phyloP scores from a whole-genome alignment of 2,888 invertebrate species.

The Xanthorhoe spadicearia region DNA sequence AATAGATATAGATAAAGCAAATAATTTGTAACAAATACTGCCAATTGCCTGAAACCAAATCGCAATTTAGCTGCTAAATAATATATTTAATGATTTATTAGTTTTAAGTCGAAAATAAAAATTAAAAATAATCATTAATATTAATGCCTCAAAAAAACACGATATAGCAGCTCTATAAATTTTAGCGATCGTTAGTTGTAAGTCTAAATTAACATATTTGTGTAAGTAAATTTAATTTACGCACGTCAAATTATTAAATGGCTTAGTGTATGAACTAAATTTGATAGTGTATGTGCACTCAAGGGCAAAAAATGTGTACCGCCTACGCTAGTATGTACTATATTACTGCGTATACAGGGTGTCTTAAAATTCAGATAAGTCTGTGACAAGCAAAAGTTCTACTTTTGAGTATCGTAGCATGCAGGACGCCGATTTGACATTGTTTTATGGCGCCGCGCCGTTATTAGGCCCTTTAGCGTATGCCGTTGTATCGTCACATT shows the following conservation, averaged over 20 bases:
- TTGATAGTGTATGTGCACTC: slow-evolving; percentile 5
- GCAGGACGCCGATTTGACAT: too few relatives aligned
- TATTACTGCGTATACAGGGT: neutral
- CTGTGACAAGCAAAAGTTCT: too few relatives aligned
- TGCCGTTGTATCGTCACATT: too few relatives aligned
- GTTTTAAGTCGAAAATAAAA: neutral
- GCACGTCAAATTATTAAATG: slow-evolving; percentile 8
- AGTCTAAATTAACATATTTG: slow-evolving; percentile 2
- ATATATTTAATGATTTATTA: neutral
- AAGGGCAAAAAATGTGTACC: slow-evolving; percentile 1
- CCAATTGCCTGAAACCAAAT: slow-evolving; percentile 44
- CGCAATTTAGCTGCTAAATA: slow-evolving; percentile 34
- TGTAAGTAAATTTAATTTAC: slow-evolving; percentile 28
- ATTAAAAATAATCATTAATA: neutral
- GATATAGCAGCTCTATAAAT: neutral
- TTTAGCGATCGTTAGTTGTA: slow-evolving; percentile 18
- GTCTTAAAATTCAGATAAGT: neutral
- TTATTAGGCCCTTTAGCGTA: too few relatives aligned
- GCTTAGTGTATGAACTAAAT: slow-evolving; percentile 6
- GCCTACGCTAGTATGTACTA: slow-evolving; percentile 5
- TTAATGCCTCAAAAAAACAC: slow-evolving; percentile 1
- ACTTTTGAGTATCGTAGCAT: too few relatives aligned
- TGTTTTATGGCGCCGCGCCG: too few relatives aligned
- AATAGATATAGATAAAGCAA: slow-evolving; percentile 20
- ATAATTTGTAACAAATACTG: slow-evolving; percentile 34